phyloP scores from a whole-genome alignment of 2,113 vertebrate genomes.

The Dromaius novaehollandiae region DNA sequence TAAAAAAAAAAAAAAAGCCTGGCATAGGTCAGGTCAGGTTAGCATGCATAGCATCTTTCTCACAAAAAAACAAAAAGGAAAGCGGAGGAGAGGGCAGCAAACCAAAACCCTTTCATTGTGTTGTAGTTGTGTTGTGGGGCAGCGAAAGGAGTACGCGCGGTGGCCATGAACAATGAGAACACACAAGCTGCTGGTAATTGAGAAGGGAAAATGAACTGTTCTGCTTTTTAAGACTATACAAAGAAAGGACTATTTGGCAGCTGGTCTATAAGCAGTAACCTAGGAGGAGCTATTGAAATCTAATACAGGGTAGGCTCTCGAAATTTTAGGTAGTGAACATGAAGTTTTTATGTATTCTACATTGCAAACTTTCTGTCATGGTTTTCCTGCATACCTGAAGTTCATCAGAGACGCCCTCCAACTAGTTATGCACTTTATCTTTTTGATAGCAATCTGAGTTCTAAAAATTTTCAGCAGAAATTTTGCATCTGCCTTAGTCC shows the following conservation, averaged over 20 bases:
- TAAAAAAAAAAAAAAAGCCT: not conserved
- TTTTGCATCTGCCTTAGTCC: not conserved
- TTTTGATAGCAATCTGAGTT: not conserved
- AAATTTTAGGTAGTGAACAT: not conserved
- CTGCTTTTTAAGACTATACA: not conserved
- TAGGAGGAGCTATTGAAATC: not conserved
- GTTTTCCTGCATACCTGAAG: fast-evolving
- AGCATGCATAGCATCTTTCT: not conserved
- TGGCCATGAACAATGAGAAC: not conserved
- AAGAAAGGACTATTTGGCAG: not conserved
- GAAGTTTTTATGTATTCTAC: not conserved
- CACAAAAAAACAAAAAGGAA: not conserved
- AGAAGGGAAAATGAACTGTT: not conserved
- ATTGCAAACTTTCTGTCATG: not conserved
- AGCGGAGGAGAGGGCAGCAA: not conserved
- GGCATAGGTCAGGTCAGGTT: not conserved
- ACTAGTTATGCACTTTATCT: not conserved
- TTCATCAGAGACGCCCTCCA: not conserved
- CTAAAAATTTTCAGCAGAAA: not conserved
- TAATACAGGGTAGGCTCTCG: not conserved
- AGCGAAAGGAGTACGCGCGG: not conserved
- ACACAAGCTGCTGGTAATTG: not conserved
- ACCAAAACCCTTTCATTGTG: not conserved
- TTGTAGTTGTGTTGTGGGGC: not conserved
- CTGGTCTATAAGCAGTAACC: not conserved